Conservation (phyloP, 2,113 vertebrate species). For the Microcebus ravelobensis region DNA sequence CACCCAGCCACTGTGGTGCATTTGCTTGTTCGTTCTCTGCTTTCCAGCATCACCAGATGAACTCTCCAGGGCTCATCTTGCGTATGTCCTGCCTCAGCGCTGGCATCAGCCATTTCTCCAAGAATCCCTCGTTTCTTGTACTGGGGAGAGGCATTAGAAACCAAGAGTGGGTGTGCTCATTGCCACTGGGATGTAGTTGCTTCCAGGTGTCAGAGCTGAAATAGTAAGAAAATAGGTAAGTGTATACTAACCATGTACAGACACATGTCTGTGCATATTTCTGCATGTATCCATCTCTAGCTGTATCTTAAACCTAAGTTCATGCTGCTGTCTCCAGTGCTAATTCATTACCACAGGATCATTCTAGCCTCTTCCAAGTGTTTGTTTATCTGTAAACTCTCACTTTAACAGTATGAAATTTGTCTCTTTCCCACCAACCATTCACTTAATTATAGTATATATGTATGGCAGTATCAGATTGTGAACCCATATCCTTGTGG, state of each 20-base stretch:
- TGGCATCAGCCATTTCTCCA: background rate
- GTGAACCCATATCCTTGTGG: accelerated
- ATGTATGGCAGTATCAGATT: background rate
- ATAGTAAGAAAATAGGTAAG: background rate
- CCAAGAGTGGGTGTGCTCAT: background rate
- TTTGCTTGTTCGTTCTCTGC: background rate
- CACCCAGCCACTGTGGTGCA: background rate
- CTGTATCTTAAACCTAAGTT: background rate
- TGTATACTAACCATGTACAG: background rate
- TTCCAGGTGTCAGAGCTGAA: background rate
- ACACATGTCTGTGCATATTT: background rate
- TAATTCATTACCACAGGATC: background rate
- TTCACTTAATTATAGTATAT: background rate
- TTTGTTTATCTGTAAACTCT: background rate
- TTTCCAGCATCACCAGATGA: background rate
- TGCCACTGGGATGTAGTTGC: background rate
- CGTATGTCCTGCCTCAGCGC: background rate
- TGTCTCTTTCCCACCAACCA: background rate
- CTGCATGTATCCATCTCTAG: background rate
- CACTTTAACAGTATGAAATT: background rate
- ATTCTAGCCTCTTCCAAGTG: too few species aligned
- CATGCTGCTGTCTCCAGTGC: background rate
- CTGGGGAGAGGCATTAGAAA: background rate
- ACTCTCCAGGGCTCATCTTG: background rate
- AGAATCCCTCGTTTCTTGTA: background rate